These are phyloP conservation scores for Drosophila obscura DNA, from an alignment of 1,140 invertebrate species.

Conservation along the genomic window DNA sequence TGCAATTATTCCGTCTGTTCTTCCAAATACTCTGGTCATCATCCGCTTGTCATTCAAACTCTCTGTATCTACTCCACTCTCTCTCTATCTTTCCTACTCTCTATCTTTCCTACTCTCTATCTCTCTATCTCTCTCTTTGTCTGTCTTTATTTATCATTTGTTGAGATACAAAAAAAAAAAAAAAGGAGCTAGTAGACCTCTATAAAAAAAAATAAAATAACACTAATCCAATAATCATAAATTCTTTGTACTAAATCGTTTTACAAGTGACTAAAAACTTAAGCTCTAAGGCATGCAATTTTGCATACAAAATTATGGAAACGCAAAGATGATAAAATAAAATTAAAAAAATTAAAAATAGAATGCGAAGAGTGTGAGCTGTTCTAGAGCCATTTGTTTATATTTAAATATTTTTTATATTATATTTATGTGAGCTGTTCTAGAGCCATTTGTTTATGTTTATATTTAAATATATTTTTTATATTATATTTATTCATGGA, in stretches of 20 bases:
- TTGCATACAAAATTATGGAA: not conserved
- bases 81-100: constrained; percentile 21
- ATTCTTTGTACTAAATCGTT: constrained; percentile 33
- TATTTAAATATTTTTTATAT: too few relatives aligned
- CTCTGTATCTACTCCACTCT: constrained; percentile 49
- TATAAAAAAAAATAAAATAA: not conserved
- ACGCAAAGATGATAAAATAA: too few relatives aligned
- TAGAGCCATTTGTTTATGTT: too few relatives aligned
- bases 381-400: too few relatives aligned
- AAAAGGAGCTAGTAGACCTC: constrained; percentile 35
- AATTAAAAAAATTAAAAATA: too few relatives aligned
- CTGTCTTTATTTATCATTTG: too few relatives aligned
- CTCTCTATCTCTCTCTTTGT: not conserved
- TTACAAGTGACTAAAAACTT: constrained; percentile 30
- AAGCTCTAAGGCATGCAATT: constrained; percentile 6
- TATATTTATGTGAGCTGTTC: too few relatives aligned
- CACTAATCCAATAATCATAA: constrained; percentile 22
- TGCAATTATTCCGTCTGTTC: constrained; percentile 59
- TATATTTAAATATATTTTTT: too few relatives aligned
- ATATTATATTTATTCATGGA: too few relatives aligned
- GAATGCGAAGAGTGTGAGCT: too few relatives aligned
- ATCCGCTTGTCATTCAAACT: constrained; percentile 48
- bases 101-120: constrained; percentile 1
- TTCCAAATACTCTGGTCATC: constrained; percentile 57
- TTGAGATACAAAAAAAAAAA: not conserved